These are phyloP conservation scores for Pollimyrus isidori DNA, from an alignment of 2,113 vertebrate species.

Conservation along the genomic window DNA sequence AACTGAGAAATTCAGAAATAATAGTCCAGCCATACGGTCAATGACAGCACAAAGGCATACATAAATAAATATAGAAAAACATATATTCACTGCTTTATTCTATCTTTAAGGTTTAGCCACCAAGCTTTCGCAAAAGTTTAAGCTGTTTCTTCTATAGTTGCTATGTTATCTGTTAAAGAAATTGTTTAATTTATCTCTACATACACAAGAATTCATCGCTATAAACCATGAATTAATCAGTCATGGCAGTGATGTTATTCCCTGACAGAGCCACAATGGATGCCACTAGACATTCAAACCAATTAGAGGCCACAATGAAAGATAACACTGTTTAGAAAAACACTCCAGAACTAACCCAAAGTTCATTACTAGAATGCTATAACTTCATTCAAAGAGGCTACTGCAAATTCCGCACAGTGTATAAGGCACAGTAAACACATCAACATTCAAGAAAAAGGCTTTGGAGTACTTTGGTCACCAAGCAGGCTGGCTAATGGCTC, in stretches of 20 bases:
- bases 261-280: background rate
- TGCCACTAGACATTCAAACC: background rate
- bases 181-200: background rate
- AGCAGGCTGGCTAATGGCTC: background rate
- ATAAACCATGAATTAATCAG: background rate
- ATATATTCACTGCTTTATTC: slow-evolving; percentile 15
- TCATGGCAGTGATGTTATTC: too few relatives aligned
- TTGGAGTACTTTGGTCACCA: background rate
- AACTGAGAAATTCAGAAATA: background rate
- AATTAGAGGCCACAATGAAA: background rate
- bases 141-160: background rate
- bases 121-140: background rate
- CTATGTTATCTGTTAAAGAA: background rate
- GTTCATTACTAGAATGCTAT: background rate
- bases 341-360: background rate
- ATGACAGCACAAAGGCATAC: background rate
- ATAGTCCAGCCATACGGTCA: background rate
- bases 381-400: background rate
- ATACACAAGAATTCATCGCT: background rate
- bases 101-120: background rate
- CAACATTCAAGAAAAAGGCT: background rate
- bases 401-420: background rate
- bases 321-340: background rate
- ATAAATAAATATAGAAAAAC: background rate
- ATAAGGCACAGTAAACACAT: background rate